Percentiles rank a stretch among this genome's conserved stretches.
Evolutionary conservation across 30 jellyfish, hydroid and myxozoan genomes (phyloP).

Genomic region (Euphysa ruthae): DNA sequence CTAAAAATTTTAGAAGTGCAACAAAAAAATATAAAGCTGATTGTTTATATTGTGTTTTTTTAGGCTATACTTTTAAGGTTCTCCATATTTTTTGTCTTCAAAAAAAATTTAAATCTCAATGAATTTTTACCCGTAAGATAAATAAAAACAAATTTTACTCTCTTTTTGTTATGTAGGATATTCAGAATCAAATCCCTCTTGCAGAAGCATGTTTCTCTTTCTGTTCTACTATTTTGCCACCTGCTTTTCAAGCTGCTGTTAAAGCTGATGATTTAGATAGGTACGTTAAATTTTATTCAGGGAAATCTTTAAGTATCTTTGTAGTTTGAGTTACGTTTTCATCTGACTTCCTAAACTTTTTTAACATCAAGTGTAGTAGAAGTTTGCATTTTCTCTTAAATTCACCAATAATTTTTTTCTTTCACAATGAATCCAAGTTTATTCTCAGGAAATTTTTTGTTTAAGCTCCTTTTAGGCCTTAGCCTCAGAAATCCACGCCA

Average conservation of each 20-base stretch:
- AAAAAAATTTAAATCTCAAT: too few relatives aligned
- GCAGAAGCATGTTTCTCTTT: conserved; percentile 73
- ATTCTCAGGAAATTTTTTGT: too few relatives aligned
- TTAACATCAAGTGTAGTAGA: neutral
- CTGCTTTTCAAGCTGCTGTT: conserved; percentile 55
- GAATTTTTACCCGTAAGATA: too few relatives aligned
- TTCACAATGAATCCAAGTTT: neutral
- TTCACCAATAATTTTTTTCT: neutral
- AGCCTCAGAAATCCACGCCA: too few relatives aligned
- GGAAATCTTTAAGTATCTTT: neutral
- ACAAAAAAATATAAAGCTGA: too few relatives aligned
- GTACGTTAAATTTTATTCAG: conserved; percentile 13
- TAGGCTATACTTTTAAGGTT: too few relatives aligned
- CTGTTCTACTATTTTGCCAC: conserved; percentile 40
- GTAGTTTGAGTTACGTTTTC: neutral
- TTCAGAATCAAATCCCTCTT: conserved; percentile 49
- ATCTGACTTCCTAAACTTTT: neutral
- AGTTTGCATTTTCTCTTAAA: neutral
- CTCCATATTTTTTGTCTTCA: too few relatives aligned
- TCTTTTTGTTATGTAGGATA: conserved; percentile 38
- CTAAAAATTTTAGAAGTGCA: too few relatives aligned
- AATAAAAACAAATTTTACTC: neutral
- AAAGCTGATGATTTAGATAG: conserved; percentile 66
- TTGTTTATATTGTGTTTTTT: too few relatives aligned
- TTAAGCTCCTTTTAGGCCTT: too few relatives aligned